Percentiles rank a stretch among this genome's conserved stretches.
Conservation (phyloP, 2,888 invertebrate species). For the Agriopis aurantiaria region DNA sequence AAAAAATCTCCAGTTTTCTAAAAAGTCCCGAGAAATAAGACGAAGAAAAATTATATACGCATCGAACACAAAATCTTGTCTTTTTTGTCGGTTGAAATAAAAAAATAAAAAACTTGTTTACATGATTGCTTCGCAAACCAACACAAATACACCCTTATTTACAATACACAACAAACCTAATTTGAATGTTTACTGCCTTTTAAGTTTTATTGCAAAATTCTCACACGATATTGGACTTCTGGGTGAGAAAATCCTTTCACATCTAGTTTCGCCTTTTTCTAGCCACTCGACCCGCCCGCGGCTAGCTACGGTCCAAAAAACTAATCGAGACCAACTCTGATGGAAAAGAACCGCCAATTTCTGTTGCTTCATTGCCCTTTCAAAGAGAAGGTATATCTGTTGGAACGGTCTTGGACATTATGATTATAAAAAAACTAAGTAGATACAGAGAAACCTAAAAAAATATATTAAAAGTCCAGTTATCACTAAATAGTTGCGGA, state of each 20-base stretch:
- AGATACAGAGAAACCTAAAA: neutral
- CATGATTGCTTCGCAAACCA: too few relatives aligned
- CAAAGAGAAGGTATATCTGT: conserved; percentile 21
- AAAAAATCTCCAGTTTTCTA: too few relatives aligned
- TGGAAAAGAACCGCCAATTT: conserved; percentile 57
- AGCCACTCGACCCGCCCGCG: conserved; percentile 35
- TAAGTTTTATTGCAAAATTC: neutral
- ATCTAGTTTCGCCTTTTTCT: conserved; percentile 25
- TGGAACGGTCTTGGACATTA: neutral
- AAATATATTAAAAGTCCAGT: too few relatives aligned
- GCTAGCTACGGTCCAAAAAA: conserved; percentile 55
- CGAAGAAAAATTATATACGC: too few relatives aligned
- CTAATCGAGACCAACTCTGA: conserved; percentile 64
- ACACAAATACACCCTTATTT: neutral
- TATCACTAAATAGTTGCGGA: too few relatives aligned
- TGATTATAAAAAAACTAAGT: neutral
- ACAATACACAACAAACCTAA: neutral
- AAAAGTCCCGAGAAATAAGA: too few relatives aligned
- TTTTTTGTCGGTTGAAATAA: too few relatives aligned
- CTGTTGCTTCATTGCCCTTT: conserved; percentile 43
- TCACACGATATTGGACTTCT: neutral
- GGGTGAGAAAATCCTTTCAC: conserved; percentile 14
- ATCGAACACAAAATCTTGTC: too few relatives aligned
- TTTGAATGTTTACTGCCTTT: neutral
- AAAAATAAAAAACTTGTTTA: too few relatives aligned